Conservation (phyloP, 1,140 invertebrate genomes). For the Vollenhovia emeryi region DNA sequence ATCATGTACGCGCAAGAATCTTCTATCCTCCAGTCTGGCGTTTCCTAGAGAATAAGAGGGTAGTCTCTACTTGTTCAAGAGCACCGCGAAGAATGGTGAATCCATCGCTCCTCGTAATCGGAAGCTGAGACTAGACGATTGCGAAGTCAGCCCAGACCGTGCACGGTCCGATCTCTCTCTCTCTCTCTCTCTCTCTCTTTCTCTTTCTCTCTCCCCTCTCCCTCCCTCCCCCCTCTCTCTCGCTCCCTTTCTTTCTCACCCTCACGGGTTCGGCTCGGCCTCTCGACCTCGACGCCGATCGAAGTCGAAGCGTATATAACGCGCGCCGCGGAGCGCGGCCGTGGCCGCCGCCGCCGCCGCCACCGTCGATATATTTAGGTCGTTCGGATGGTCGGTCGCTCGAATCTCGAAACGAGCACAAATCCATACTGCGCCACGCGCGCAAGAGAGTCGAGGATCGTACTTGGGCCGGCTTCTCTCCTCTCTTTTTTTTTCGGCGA, state of each 20-base stretch:
- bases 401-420: conserved; percentile 46
- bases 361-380: conserved; percentile 52
- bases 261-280: conserved; percentile 41
- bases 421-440: conserved; percentile 42
- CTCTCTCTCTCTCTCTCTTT: neutral
- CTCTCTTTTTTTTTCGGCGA: conserved; percentile 43
- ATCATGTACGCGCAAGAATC: neutral
- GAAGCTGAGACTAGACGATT: conserved; percentile 24
- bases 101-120: conserved; percentile 20
- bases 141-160: conserved; percentile 11
- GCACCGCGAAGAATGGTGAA: conserved; percentile 2
- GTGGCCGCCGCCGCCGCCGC: neutral
- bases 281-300: conserved; percentile 63
- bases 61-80: neutral
- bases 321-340: conserved; percentile 11
- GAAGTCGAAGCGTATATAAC: conserved; percentile 56
- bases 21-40: neutral
- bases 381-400: conserved; percentile 12
- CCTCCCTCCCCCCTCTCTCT: neutral
- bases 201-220: neutral
- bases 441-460: conserved; percentile 37
- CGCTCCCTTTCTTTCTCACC: neutral
- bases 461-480: conserved; percentile 44
- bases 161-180: conserved; percentile 31
- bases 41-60: neutral